Conservation (phyloP, 2,797 vertebrate genomes). For the Pseudotriccus pelzelni region DNA sequence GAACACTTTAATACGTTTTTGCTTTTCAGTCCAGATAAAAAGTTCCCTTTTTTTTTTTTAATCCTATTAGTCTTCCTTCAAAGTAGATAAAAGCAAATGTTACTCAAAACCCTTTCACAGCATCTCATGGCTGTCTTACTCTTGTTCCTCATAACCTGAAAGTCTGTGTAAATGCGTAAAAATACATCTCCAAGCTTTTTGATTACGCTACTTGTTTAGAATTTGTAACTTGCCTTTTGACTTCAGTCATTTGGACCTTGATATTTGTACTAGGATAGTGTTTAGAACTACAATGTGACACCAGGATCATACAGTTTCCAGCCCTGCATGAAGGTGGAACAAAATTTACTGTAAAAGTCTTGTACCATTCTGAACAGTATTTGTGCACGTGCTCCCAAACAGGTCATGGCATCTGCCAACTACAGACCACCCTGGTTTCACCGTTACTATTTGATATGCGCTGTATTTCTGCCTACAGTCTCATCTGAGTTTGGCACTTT, state of each 20-base stretch:
- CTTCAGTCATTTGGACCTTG: background rate
- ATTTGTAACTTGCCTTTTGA: background rate
- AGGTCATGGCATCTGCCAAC: background rate
- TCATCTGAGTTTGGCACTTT: background rate
- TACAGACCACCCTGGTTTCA: rapidly evolving
- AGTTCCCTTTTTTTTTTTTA: background rate
- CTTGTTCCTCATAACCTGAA: background rate
- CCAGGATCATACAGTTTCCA: background rate
- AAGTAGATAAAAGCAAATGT: background rate
- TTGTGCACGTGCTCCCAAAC: background rate
- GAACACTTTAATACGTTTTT: background rate
- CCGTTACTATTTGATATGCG: background rate
- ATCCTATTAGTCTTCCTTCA: background rate
- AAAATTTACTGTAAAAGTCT: background rate
- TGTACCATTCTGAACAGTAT: background rate
- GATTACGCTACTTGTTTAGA: background rate
- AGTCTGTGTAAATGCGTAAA: background rate
- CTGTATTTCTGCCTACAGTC: background rate
- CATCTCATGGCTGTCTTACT: background rate
- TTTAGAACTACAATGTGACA: background rate
- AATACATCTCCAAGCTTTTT: background rate
- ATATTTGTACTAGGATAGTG: background rate
- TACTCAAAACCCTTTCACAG: background rate
- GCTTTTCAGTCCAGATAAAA: background rate
- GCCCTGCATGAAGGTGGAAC: background rate